A percentile compares a stretch with the other conserved stretches of the same genome.
Conservation (phyloP, 92 coral and sea anemone genomes). For the Montipora capitata region DNA sequence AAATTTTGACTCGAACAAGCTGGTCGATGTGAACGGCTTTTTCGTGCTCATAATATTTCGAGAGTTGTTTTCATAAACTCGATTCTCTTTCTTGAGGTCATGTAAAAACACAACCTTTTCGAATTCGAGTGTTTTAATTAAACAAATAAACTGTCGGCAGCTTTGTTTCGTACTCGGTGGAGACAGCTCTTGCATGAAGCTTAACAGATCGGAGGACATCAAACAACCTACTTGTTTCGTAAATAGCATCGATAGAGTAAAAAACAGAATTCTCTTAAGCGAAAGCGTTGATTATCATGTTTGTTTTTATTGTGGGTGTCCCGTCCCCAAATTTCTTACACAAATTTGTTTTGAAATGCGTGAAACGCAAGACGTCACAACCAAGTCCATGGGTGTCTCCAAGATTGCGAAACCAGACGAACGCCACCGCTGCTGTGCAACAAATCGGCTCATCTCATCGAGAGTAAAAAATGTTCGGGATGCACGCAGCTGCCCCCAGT, state of each 20-base stretch:
- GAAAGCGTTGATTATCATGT: conserved; percentile 14
- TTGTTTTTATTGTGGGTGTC: conserved; percentile 26
- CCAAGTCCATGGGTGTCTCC: conserved; percentile 5
- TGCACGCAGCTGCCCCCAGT: too few species aligned
- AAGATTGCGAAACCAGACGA: too few species aligned
- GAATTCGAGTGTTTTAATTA: conserved; percentile 59
- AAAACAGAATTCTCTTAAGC: conserved; percentile 19
- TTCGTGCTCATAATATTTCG: conserved; percentile 32
- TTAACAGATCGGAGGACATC: conserved; percentile 61
- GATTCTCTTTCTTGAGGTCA: conserved; percentile 43
- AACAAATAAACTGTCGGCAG: conserved; percentile 71
- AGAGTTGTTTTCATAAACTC: conserved; percentile 51
- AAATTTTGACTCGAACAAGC: background rate
- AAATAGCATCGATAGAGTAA: conserved; percentile 37
- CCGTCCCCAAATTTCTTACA: conserved; percentile 20
- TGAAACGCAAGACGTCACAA: conserved; percentile 32
- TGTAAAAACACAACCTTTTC: conserved; percentile 57
- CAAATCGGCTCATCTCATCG: too few species aligned
- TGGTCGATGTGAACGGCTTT: conserved; percentile 32
- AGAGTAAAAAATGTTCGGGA: too few species aligned
- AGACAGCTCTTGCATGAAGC: conserved; percentile 48
- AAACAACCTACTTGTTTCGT: conserved; percentile 40
- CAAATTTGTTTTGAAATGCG: conserved; percentile 29
- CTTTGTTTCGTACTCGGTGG: conserved; percentile 53
- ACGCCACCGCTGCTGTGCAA: too few species aligned